Evolutionary conservation across 2,113 vertebrate species (phyloP).

Genomic region (Chunga burmeisteri): DNA sequence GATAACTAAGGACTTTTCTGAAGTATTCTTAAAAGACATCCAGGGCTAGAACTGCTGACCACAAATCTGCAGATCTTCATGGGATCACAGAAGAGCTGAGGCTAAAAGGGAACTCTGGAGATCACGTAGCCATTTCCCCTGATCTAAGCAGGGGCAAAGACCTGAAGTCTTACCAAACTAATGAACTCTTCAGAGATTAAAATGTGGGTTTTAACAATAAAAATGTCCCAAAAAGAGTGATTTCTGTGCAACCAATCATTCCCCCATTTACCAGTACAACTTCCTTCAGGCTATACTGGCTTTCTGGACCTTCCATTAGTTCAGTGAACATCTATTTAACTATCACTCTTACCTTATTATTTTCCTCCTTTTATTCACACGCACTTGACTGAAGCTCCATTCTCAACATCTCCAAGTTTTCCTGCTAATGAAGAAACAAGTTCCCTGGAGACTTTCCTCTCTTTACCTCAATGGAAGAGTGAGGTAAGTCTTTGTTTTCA

Average conservation of each 20-base stretch:
- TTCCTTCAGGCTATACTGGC: background rate
- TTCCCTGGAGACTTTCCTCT: background rate
- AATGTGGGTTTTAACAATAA: background rate
- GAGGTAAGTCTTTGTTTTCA: background rate
- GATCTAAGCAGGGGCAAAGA: background rate
- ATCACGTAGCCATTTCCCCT: background rate
- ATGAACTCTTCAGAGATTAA: background rate
- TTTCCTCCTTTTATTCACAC: background rate
- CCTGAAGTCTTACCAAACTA: background rate
- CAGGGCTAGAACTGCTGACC: background rate
- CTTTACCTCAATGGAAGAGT: background rate
- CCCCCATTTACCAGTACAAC: background rate
- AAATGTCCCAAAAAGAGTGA: background rate
- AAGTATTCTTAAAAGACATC: background rate
- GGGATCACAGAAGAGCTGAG: background rate
- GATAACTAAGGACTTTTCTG: background rate
- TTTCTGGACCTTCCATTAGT: background rate
- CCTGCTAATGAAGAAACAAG: background rate
- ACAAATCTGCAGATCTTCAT: background rate
- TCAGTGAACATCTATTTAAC: background rate
- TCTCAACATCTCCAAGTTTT: background rate
- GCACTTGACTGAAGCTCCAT: background rate
- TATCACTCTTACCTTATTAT: background rate
- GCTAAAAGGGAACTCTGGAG: background rate
- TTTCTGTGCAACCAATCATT: background rate